phyloP scores from a whole-genome alignment of 2,797 vertebrate genomes.

The Tenualosa thibaudeaui region DNA sequence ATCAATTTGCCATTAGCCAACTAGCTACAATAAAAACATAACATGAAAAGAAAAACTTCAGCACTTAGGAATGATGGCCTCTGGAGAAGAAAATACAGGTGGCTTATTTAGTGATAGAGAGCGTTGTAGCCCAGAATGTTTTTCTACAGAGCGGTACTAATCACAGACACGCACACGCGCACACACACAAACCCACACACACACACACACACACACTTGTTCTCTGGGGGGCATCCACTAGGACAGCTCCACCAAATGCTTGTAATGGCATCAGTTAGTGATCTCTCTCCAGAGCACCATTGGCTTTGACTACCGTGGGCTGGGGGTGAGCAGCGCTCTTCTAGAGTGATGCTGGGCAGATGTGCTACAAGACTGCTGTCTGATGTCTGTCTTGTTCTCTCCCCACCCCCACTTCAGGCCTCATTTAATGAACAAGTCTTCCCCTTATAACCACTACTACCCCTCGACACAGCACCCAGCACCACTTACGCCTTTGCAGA shows the following conservation, averaged over 20 bases:
- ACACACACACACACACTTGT: neutral
- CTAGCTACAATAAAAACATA: neutral
- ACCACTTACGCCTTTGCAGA: neutral
- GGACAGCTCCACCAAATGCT: neutral
- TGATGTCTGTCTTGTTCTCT: slow-evolving; percentile 51
- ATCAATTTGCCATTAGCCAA: slow-evolving; percentile 24
- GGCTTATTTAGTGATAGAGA: neutral
- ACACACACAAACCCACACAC: neutral
- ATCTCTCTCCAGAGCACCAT: neutral
- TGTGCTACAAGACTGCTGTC: neutral
- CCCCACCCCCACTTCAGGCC: slow-evolving; percentile 36
- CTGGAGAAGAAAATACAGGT: slow-evolving; percentile 3
- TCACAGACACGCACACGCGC: neutral
- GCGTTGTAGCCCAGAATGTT: neutral
- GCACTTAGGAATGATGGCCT: neutral
- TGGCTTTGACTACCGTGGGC: neutral
- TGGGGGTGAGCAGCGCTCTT: neutral
- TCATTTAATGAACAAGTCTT: slow-evolving; percentile 63
- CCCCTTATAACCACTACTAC: neutral
- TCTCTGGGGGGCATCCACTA: neutral
- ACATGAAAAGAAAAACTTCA: neutral
- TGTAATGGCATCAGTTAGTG: neutral
- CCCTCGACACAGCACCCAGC: neutral
- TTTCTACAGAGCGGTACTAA: neutral
- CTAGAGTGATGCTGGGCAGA: neutral